Conservation (phyloP, 2,113 vertebrate species). For the Pantherophis guttatus region DNA sequence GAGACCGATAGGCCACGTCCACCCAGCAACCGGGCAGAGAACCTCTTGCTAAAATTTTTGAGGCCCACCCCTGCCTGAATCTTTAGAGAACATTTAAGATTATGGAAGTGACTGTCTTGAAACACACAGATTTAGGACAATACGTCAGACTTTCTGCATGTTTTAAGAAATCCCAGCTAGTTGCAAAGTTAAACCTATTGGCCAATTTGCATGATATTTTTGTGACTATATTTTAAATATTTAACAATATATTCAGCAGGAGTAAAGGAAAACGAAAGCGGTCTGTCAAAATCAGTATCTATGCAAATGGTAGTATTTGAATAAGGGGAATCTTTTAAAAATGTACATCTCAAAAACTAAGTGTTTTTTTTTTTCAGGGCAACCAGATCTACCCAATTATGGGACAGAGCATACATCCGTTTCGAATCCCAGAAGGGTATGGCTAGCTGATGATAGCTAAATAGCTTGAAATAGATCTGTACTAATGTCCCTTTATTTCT, state of each 20-base stretch:
- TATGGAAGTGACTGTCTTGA: not conserved
- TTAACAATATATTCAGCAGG: not conserved
- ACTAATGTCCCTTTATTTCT: too few species aligned
- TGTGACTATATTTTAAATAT: not conserved
- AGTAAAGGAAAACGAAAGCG: not conserved
- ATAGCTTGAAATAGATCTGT: too few species aligned
- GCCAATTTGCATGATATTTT: not conserved
- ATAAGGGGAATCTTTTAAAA: not conserved
- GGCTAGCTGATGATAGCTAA: too few species aligned
- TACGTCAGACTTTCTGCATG: not conserved
- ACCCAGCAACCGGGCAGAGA: too few species aligned
- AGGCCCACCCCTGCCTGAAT: not conserved
- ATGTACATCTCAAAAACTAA: not conserved
- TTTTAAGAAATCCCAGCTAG: not conserved
- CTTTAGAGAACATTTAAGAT: not conserved
- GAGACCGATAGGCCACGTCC: too few species aligned
- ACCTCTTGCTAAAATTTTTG: too few species aligned
- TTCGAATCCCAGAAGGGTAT: too few species aligned
- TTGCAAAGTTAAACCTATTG: not conserved
- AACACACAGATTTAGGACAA: not conserved
- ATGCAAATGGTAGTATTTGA: not conserved
- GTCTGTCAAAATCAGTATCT: not conserved
- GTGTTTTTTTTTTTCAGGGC: too few species aligned
- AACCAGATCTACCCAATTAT: too few species aligned
- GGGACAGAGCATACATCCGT: too few species aligned